Conservation (phyloP, 2,888 invertebrate species). For the Caenorhabditis doughertyi region DNA sequence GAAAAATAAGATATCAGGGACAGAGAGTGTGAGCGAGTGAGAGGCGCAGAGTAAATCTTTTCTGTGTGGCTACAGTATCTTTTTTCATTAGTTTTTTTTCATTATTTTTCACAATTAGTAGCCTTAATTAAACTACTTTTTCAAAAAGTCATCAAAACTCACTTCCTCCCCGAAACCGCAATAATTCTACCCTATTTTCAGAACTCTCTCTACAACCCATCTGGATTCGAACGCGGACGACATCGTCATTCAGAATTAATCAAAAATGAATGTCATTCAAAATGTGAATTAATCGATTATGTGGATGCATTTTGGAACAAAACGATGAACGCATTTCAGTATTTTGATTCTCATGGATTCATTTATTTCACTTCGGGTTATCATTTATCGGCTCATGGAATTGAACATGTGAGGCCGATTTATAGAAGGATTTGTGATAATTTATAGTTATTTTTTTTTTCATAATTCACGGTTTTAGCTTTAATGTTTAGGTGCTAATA, state of each 20-base stretch:
- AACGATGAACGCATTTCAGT: conserved; percentile 19
- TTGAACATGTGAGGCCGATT: conserved; percentile 22
- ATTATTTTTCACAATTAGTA: too few relatives aligned
- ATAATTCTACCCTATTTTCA: not conserved
- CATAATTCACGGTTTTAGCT: not conserved
- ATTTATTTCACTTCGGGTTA: not conserved
- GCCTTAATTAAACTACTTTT: too few relatives aligned
- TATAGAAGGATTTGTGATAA: conserved; percentile 2
- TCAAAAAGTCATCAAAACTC: not conserved
- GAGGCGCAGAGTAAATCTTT: too few relatives aligned
- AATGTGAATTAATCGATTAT: conserved; percentile 26
- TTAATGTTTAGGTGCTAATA: not conserved
- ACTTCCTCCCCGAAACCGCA: not conserved
- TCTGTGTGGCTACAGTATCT: too few relatives aligned
- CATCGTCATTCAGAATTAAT: conserved; percentile 10
- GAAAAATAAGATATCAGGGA: too few relatives aligned
- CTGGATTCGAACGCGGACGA: conserved; percentile 5
- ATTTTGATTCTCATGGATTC: conserved; percentile 16
- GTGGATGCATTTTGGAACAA: conserved; percentile 23
- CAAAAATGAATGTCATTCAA: not conserved
- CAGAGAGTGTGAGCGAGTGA: too few relatives aligned
- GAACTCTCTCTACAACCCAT: conserved; percentile 13
- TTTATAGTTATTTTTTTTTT: not conserved
- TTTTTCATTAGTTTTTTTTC: too few relatives aligned
- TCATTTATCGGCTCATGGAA: conserved; percentile 22